Evolutionary conservation across 1,140 invertebrate genomes (phyloP), one percentile per base, ranked within the genome.

Genomic region (Bombus polaris): DNA sequence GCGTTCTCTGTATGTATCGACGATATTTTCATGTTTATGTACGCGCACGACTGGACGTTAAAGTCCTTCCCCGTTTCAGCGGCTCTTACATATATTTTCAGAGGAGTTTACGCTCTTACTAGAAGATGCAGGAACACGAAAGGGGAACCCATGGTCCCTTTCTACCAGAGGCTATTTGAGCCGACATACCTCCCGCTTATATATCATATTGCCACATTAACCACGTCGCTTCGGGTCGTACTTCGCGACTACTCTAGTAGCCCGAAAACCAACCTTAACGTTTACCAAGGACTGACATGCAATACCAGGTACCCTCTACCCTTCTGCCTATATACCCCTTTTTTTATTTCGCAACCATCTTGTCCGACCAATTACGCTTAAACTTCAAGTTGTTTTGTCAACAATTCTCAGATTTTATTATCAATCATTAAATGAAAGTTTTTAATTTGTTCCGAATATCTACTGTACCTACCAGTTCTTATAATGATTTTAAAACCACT

Each of bases 141-240:
- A 88, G 83, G 47, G 71, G 62, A 75, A 39, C 85, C 68, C 44
- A 22, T 68, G 53, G 70, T 22, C 73, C 71, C 77, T 68, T 42
- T 85, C 70, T 75, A 91, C 85, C 89, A 78, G 81, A 44, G 85
- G 91, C 90, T 92, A 88, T 88, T 93, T 87, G 87, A 85, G 70
- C 86, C 81, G 82, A 87, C 86, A 76, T 88, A 87, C 82, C 86
- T 88, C 72, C 74, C 88, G 85, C 86, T 79, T 91, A 88, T 92
- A 93, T 91, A 92, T 93, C 91, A 93, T 92, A 90, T 91, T 87
- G 88, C 91, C 91, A 89, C 92, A 89, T 93, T 92, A 90, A 90
- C 88, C 85, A 88, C 90, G 89, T 93, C 87, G 81, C 90, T 90
- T 91, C 84, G 82, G 81, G 88, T 89, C 79, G 78, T 86, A 82